These are phyloP conservation scores for Ursus arctos DNA, from an alignment of 2,113 vertebrate genomes.

Conservation along the genomic window DNA sequence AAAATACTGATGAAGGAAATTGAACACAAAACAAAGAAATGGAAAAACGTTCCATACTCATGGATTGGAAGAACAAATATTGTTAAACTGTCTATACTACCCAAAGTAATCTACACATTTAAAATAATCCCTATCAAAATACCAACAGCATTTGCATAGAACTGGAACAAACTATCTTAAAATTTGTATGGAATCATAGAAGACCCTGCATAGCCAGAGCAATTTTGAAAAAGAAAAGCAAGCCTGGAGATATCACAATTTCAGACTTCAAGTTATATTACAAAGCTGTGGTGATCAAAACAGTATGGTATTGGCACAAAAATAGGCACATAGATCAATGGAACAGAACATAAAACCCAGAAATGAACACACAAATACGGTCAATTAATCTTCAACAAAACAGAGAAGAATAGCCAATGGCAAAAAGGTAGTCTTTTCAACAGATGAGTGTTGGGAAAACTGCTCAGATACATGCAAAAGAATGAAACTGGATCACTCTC, in stretches of 20 bases:
- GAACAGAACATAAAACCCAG: no score
- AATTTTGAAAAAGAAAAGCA: background rate
- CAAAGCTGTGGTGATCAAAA: background rate
- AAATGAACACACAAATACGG: background rate
- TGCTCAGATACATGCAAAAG: background rate
- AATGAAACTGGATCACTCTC: background rate
- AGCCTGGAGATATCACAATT: background rate
- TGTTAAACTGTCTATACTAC: background rate
- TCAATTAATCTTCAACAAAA: background rate
- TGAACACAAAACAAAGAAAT: background rate
- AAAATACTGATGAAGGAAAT: background rate
- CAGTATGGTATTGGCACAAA: background rate
- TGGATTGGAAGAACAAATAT: background rate
- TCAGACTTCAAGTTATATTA: background rate
- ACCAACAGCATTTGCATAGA: background rate
- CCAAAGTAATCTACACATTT: background rate
- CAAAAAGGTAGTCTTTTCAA: background rate
- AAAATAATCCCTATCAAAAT: background rate
- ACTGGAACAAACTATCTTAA: background rate
- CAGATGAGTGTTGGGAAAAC: background rate
- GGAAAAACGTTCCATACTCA: background rate
- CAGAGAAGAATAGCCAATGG: background rate
- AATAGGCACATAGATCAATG: background rate
- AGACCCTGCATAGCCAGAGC: background rate
- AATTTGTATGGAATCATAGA: background rate